Percentiles rank a stretch among this genome's conserved stretches.
These are phyloP conservation scores for Corythornis leucogaster DNA, from an alignment of 2,797 vertebrate genomes.

Conservation along the genomic window DNA sequence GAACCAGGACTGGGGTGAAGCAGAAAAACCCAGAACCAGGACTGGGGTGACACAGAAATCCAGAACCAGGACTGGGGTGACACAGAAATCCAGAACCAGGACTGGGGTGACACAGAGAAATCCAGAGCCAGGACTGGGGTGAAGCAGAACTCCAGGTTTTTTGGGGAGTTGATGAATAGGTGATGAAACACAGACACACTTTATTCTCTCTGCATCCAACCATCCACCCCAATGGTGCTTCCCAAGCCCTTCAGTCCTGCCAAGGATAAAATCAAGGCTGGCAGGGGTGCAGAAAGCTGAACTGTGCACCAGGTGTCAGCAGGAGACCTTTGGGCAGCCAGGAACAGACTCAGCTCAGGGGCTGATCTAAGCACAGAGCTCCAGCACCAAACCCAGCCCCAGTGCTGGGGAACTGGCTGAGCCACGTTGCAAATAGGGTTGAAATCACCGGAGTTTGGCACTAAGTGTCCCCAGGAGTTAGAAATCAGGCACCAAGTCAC, in stretches of 20 bases:
- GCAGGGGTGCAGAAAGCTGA: background rate
- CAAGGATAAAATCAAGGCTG: background rate
- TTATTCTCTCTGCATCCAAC: background rate
- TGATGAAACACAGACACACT: background rate
- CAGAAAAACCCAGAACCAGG: background rate
- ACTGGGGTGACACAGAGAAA: too few species aligned
- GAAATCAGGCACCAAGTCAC: background rate
- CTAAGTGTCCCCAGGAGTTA: background rate
- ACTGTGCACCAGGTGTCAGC: background rate
- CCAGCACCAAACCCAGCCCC: background rate
- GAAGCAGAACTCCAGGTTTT: background rate
- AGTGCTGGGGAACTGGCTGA: rapidly evolving
- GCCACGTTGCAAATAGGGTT: rapidly evolving
- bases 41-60: too few species aligned
- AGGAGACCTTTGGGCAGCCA: background rate
- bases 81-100: too few species aligned
- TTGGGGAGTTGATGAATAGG: background rate
- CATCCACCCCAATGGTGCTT: background rate
- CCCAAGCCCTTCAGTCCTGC: background rate
- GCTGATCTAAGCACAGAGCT: background rate
- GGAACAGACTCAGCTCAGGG: background rate
- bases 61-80: too few species aligned
- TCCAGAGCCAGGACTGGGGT: too few species aligned
- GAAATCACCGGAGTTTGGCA: too few species aligned
- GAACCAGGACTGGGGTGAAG: background rate